phyloP scores from a whole-genome alignment of 2,113 vertebrate genomes.

The Silurus meridionalis region DNA sequence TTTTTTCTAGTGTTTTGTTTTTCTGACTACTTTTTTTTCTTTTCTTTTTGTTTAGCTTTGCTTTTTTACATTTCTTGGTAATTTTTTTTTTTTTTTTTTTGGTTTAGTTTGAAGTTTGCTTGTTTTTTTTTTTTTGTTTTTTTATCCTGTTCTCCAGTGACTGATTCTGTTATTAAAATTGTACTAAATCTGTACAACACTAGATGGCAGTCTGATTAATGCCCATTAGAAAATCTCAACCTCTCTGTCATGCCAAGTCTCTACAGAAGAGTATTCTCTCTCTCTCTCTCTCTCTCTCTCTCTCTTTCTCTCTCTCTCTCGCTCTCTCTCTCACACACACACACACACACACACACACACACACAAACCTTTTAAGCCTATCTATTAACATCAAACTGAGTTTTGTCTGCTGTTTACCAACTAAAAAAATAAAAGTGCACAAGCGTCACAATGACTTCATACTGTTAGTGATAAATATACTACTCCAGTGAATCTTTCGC shows the following conservation, averaged over 20 bases:
- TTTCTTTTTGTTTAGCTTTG: neutral
- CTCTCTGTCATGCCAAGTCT: neutral
- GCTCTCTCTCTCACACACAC: neutral
- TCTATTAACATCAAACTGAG: neutral
- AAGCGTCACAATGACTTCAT: neutral
- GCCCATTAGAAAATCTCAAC: constrained; percentile 17
- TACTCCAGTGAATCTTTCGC: neutral
- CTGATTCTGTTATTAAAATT: constrained; percentile 21
- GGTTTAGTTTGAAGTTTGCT: neutral
- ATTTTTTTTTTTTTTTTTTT: neutral
- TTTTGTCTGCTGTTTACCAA: neutral
- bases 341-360: neutral
- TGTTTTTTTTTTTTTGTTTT: neutral
- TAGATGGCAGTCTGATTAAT: constrained; percentile 58
- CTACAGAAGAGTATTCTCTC: neutral
- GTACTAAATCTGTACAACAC: constrained; percentile 45
- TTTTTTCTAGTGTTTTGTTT: neutral
- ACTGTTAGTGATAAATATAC: neutral
- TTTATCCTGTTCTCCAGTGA: no score
- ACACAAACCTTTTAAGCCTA: neutral
- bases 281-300: no score
- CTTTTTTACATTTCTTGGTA: neutral
- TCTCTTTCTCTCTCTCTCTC: no score
- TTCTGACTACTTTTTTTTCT: neutral
- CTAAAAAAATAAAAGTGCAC: neutral